Evolutionary conservation across 2,888 invertebrate species (phyloP).

Genomic region (Euclidia mi): DNA sequence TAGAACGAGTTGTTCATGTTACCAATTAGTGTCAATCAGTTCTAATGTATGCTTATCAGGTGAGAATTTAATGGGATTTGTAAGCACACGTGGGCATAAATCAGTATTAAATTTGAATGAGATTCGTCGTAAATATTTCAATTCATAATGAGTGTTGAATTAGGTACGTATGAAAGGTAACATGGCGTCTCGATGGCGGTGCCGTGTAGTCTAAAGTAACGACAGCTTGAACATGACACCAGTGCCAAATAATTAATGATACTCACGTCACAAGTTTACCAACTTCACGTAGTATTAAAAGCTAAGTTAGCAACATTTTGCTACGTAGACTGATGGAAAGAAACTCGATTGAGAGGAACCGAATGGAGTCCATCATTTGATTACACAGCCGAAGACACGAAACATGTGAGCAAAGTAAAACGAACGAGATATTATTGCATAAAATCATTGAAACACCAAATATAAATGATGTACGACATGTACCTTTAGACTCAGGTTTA

Average conservation of each 20-base stretch:
- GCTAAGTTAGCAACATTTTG: constrained; percentile 3
- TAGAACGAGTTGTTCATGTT: constrained; percentile 43
- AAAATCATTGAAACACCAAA: too few species aligned
- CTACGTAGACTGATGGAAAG: neutral
- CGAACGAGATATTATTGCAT: too few species aligned
- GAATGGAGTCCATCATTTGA: too few species aligned
- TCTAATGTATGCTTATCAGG: constrained; percentile 43
- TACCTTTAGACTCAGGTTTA: too few species aligned
- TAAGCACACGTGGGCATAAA: constrained; percentile 29
- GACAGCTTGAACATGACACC: constrained; percentile 33
- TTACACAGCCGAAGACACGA: too few species aligned
- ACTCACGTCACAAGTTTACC: constrained; percentile 32
- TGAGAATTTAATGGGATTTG: constrained; percentile 48
- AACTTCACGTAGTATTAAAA: constrained; percentile 5
- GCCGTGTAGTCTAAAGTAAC: constrained; percentile 32
- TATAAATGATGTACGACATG: neutral
- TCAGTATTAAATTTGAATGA: constrained; percentile 41
- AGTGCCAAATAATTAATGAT: constrained; percentile 44
- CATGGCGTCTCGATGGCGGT: constrained; percentile 40
- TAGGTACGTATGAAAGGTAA: constrained; percentile 39
- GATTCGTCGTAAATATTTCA: constrained; percentile 58
- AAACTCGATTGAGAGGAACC: neutral
- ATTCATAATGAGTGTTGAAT: constrained; percentile 49
- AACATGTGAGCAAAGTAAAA: too few species aligned
- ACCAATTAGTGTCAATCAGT: constrained; percentile 51